Conservation (phyloP, 2,888 invertebrate species). For the Phengaris arion region DNA sequence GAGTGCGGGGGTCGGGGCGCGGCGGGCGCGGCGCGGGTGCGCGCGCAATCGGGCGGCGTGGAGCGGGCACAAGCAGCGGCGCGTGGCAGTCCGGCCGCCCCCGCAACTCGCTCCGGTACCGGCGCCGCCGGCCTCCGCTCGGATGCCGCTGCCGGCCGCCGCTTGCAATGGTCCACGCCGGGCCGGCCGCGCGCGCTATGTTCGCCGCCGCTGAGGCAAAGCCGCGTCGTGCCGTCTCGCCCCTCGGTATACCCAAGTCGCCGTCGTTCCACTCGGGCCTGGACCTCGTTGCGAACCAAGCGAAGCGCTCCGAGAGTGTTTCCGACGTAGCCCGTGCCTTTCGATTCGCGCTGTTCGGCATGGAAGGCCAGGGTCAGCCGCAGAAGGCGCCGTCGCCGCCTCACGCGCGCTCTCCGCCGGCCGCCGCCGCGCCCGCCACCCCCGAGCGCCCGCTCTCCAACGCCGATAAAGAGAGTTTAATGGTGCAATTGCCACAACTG, state of each 20-base stretch:
- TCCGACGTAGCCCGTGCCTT: slow-evolving; percentile 75
- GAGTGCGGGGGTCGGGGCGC: slow-evolving; percentile 38
- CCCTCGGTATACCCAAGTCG: slow-evolving; percentile 90
- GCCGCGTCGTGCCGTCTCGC: slow-evolving; percentile 78
- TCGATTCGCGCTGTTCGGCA: slow-evolving; percentile 68
- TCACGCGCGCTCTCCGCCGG: slow-evolving; percentile 66
- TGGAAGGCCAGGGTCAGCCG: slow-evolving; percentile 64
- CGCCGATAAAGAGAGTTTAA: slow-evolving; percentile 67
- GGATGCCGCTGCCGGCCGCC: slow-evolving; percentile 78
- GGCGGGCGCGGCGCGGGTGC: slow-evolving; percentile 48
- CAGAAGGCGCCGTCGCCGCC: slow-evolving; percentile 70
- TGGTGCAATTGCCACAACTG: slow-evolving; percentile 75
- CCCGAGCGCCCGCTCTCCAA: slow-evolving; percentile 59
- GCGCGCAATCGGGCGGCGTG: slow-evolving; percentile 41
- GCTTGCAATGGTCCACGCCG: slow-evolving; percentile 79
- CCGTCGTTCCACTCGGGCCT: slow-evolving; percentile 93
- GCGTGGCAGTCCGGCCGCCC: slow-evolving; percentile 69
- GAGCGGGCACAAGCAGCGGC: slow-evolving; percentile 45
- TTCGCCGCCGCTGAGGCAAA: slow-evolving; percentile 75
- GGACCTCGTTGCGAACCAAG: slow-evolving; percentile 86
- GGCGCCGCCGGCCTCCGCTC: slow-evolving; percentile 73
- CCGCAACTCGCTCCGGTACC: slow-evolving; percentile 72
- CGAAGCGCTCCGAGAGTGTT: slow-evolving; percentile 71
- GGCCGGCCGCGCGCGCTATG: slow-evolving; percentile 78
- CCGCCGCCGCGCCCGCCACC: slow-evolving; percentile 50